Conservation (phyloP, 2,888 invertebrate species). For the Helleia helle region DNA sequence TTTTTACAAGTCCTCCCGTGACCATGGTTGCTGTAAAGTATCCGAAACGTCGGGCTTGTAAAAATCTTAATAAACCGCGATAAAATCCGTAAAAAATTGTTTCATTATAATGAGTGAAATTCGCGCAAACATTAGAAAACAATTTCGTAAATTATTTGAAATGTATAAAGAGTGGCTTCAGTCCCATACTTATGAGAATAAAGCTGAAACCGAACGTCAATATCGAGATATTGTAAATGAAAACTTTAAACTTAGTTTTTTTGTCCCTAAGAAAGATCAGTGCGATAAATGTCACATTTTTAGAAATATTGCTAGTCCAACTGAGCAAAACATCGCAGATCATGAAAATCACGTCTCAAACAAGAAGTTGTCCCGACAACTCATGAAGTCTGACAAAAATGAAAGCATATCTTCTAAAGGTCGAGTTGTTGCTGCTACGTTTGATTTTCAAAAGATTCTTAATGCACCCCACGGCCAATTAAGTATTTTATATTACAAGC, state of each 20-base stretch:
- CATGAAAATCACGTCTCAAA: conserved; percentile 10
- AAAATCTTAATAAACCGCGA: too few relatives aligned
- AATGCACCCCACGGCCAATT: conserved; percentile 7
- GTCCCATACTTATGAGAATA: conserved; percentile 13
- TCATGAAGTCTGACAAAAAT: conserved; percentile 17
- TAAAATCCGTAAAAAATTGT: too few relatives aligned
- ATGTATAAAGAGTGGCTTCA: conserved; percentile 17
- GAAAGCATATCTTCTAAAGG: conserved; percentile 6
- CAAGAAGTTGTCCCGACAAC: conserved; percentile 12
- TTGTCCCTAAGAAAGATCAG: conserved; percentile 19
- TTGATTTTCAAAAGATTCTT: conserved; percentile 12
- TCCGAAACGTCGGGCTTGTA: too few relatives aligned
- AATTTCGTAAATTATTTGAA: conserved; percentile 17
- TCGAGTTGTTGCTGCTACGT: background rate
- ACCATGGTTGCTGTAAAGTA: too few relatives aligned
- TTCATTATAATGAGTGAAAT: too few relatives aligned
- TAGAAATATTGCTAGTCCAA: conserved; percentile 14
- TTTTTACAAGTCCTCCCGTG: too few relatives aligned
- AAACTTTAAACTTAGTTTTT: conserved; percentile 18
- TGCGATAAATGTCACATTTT: too few relatives aligned
- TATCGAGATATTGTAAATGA: conserved; percentile 16
- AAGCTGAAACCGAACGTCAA: conserved; percentile 16
- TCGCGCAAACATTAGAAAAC: too few relatives aligned
- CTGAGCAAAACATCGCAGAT: conserved; percentile 10
- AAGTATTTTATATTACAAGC: conserved; percentile 12